Evolutionary conservation across 1,140 invertebrate genomes (phyloP), one percentile per base, ranked within the genome.

Genomic region (Drosophila ohnishii): DNA sequence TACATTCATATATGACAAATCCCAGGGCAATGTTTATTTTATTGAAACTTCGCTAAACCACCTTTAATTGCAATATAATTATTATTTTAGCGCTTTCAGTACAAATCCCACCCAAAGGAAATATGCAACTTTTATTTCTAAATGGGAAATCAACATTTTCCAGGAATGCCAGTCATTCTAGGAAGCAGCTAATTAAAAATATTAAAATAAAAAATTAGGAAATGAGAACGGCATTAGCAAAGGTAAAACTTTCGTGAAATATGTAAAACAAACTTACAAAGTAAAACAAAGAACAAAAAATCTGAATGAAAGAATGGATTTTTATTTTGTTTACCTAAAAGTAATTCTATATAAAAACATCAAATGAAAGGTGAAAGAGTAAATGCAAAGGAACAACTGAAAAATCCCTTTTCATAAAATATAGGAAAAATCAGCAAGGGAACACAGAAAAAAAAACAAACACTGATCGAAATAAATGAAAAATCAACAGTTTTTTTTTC

Each of bases 111-210:
- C 3, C 4, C 3, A 14, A 28, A 3, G 13, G 6, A 48, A 28
- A 48, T 28, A n/a, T 25, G 9, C 32, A 22, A 14, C 13, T 8
- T 25, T 56, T 7, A 39, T 40, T 53, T n/a, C 0, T 2, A 35
- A 53, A 34, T 55, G 32, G 32, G 32, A 35, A 55, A 35, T 55
- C 6, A 34, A 53, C 32, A 35, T 22, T 14, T 53, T 53, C 16
- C 16, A 5, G 11, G 32, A 35, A 37, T 37, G 11, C 16, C 0
- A 35, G 11, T 2, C 32, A 22, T 22, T 53, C 32, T 6, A 5
- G 5, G 8, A 25, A 53, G 7, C 32, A 53, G 8, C 19, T 37
- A 53, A 56, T 56, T 56, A 22, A 39, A 37, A 56, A 25, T 48
- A 48, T 48, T n/a, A 48, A 50, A 50, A 5, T 16, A 50, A 2